Conservation (phyloP, 1,140 invertebrate genomes). For the Leptoteleia sp. region DNA sequence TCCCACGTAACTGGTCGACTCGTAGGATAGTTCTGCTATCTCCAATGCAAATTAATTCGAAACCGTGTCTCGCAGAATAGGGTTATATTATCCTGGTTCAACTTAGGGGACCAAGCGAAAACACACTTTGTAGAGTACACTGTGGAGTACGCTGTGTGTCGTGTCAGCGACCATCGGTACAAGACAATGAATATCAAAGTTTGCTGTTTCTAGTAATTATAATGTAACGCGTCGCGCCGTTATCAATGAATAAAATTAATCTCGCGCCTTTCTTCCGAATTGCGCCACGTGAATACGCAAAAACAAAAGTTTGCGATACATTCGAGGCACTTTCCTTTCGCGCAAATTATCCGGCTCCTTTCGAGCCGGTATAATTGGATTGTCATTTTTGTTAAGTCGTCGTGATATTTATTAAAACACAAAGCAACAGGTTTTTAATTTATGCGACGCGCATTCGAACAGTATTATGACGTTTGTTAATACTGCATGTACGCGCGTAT, state of each 20-base stretch:
- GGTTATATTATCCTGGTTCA: slow-evolving; percentile 66
- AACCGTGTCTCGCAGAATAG: slow-evolving; percentile 66
- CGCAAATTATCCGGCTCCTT: no score
- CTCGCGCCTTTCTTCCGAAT: not conserved
- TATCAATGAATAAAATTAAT: slow-evolving; percentile 53
- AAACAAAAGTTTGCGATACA: not conserved
- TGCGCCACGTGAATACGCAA: not conserved
- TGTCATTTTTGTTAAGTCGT: no score
- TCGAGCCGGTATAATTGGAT: no score
- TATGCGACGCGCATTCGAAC: slow-evolving; percentile 8
- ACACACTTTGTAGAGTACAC: slow-evolving; percentile 65
- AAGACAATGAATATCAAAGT: slow-evolving; percentile 67
- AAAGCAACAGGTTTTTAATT: slow-evolving; percentile 33
- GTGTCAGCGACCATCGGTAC: slow-evolving; percentile 64
- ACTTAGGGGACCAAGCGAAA: slow-evolving; percentile 65
- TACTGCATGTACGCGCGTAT: not conserved
- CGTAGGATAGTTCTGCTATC: slow-evolving; percentile 60
- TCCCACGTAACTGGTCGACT: slow-evolving; percentile 59
- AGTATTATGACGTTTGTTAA: not conserved
- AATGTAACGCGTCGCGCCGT: slow-evolving; percentile 28
- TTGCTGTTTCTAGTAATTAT: slow-evolving; percentile 59
- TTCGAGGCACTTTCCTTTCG: not conserved
- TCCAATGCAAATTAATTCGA: slow-evolving; percentile 69
- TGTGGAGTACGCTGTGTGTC: slow-evolving; percentile 55
- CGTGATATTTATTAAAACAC: slow-evolving; percentile 15